Evolutionary conservation across 2,888 invertebrate species (phyloP), one percentile per base, ranked within the genome.

Genomic region (Trachelus tabidus): DNA sequence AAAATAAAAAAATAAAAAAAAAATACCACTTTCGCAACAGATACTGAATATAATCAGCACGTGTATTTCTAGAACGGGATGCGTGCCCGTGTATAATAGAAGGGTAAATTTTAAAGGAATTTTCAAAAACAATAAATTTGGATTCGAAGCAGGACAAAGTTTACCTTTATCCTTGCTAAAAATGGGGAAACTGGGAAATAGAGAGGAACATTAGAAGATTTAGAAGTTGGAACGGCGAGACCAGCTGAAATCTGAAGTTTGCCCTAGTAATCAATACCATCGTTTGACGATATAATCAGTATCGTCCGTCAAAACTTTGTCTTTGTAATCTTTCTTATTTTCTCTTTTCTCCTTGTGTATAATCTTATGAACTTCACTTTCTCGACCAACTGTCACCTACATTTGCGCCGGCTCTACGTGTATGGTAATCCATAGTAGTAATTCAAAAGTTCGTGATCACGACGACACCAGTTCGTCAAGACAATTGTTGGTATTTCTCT

Each of bases 271-370:
- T 56, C 2, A 23, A 56, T 56, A 56, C 9, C 56, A 23, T 56
- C 56, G 23, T 56, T 56, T 2, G 9, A 56, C 56, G 56, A 56
- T 23, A 56, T 56, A 56, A 56, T 23, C 23, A 23, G 56, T 56
- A 56, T 31, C 71, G 34, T 71, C 71, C 71, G 30, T 71, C 9
- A 12, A 30, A 33, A 71, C 71, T 30, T 34, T 71, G 68, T 33
- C 40, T 75, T 76, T 78, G 68, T 56, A 15, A 35, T 74, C 34
- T 74, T 74, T 74, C 35, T 23, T 30, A 34, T 35, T 74, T 35
- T 35, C 35, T 6, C 23, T 74, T 74, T 35, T 23, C 34, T 76
- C 76, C 75, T 76, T 69, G 30, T 34, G 23, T 34, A 56, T 56
- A 56, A 56, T 23, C 9, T 23, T 56, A 9, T 2, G 56, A 56